Percentiles rank a stretch among this genome's conserved stretches.
These are phyloP conservation scores for Heloderma charlesbogerti DNA, from an alignment of 2,113 vertebrate genomes.

Conservation along the genomic window DNA sequence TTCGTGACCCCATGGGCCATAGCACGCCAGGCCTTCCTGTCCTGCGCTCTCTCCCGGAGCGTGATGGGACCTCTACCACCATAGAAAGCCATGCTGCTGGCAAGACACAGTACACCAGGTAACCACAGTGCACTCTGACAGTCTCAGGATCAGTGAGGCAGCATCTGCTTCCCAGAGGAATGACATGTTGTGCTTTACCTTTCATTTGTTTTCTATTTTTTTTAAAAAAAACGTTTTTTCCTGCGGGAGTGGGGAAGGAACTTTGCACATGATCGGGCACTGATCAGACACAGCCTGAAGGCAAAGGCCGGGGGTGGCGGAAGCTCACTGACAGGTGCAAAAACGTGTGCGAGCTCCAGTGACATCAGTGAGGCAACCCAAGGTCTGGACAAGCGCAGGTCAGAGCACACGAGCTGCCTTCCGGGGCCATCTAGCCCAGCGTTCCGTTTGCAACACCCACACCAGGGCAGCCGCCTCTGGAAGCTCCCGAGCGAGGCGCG, in stretches of 20 bases:
- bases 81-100: not conserved
- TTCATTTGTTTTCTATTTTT: not conserved
- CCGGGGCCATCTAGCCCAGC: not conserved
- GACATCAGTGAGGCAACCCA: not conserved
- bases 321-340: too few relatives aligned
- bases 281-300: not conserved
- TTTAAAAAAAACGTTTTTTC: too few relatives aligned
- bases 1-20: too few relatives aligned
- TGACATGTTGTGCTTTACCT: not conserved
- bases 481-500: too few relatives aligned
- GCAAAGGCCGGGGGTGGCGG: not conserved
- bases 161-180: not conserved
- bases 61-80: too few relatives aligned
- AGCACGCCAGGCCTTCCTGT: too few relatives aligned
- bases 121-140: not conserved
- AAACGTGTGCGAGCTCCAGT: not conserved
- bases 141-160: not conserved
- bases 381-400: not conserved
- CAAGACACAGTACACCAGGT: not conserved
- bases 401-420: not conserved
- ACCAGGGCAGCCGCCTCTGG: too few relatives aligned
- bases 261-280: not conserved
- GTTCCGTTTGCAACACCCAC: not conserved
- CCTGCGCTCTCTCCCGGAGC: too few relatives aligned
- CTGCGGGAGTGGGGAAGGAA: too few relatives aligned